These are phyloP conservation scores for Chrysolina americana DNA, from an alignment of 2,888 invertebrate species.

Conservation along the genomic window DNA sequence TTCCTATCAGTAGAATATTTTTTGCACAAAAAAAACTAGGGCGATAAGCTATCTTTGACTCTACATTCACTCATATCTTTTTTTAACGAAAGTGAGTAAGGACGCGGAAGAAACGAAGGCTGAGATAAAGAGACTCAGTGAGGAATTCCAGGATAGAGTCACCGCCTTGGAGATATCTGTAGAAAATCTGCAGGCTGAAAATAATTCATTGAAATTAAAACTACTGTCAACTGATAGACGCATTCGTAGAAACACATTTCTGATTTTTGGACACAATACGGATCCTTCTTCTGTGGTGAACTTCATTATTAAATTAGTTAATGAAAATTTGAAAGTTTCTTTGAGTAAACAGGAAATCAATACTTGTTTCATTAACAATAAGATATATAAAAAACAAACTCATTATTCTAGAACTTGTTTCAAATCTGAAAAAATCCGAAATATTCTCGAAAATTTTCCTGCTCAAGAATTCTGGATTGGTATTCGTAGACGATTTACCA, in stretches of 20 bases:
- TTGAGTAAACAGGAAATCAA: neutral
- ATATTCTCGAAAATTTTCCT: neutral
- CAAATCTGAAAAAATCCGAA: constrained; percentile 5
- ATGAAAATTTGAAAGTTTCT: neutral
- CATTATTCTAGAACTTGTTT: neutral
- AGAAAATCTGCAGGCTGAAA: constrained; percentile 1
- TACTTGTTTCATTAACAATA: neutral
- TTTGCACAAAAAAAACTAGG: no score
- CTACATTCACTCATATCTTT: neutral
- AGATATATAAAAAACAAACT: neutral
- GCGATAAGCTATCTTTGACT: neutral
- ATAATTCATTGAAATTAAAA: neutral
- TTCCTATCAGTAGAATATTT: no score
- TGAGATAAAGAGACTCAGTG: neutral
- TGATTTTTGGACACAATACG: constrained; percentile 1
- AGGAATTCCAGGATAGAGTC: neutral
- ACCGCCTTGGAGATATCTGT: neutral
- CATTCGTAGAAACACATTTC: neutral
- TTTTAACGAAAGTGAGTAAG: constrained; percentile 8
- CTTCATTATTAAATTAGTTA: neutral
- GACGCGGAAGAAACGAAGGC: constrained; percentile 13
- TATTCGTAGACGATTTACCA: constrained; percentile 1
- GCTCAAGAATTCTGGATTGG: neutral
- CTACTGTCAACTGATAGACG: neutral
- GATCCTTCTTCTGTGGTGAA: constrained; percentile 1